A percentile compares a stretch with the other conserved stretches of the same genome.
phyloP scores from a whole-genome alignment of 1,140 invertebrate genomes.

The Agrypnia vestita region DNA sequence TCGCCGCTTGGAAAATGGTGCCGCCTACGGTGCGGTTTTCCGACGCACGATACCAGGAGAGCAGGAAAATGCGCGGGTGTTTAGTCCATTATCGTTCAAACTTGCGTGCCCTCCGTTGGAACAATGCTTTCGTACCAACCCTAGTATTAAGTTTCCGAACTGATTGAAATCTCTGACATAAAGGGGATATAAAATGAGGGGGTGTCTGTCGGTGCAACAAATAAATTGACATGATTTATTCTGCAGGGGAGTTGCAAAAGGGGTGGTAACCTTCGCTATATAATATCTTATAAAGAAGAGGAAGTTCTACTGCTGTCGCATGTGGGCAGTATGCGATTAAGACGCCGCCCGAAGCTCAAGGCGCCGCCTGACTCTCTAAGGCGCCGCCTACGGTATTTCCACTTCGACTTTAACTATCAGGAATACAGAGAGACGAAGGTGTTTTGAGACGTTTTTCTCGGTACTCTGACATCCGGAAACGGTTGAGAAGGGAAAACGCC shows the following conservation, averaged over 20 bases:
- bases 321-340: conserved; percentile 23
- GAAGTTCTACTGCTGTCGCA: neutral
- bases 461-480: conserved; percentile 18
- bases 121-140: conserved; percentile 17
- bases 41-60: conserved; percentile 29
- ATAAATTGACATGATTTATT: neutral
- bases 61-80: conserved; percentile 16
- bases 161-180: neutral
- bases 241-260: neutral
- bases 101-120: neutral
- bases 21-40: conserved; percentile 23
- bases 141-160: neutral
- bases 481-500: neutral
- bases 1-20: conserved; percentile 7
- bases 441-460: conserved; percentile 10
- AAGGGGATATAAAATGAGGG: conserved; percentile 9
- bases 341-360: conserved; percentile 30
- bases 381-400: conserved; percentile 45
- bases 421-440: conserved; percentile 18
- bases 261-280: conserved; percentile 16
- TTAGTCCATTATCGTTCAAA: conserved; percentile 17
- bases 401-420: conserved; percentile 15
- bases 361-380: conserved; percentile 18
- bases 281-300: neutral
- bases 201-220: neutral